A percentile compares a stretch with the other conserved stretches of the same genome.
These are phyloP conservation scores for Drosophila watanabei DNA, from an alignment of 1,140 invertebrate genomes.

Conservation along the genomic window DNA sequence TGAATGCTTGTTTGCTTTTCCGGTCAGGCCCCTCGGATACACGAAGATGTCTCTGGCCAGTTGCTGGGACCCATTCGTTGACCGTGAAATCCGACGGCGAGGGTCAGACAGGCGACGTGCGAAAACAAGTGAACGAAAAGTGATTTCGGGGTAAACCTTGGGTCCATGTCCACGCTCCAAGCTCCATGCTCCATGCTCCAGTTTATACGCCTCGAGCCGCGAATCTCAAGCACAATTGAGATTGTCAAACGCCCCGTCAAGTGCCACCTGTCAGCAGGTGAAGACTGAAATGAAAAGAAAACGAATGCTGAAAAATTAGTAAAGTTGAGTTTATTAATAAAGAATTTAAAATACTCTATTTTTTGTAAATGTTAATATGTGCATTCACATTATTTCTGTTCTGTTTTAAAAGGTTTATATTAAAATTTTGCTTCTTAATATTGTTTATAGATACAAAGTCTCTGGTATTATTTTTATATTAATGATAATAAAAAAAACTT, in stretches of 20 bases:
- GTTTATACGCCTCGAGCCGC: slow-evolving; percentile 64
- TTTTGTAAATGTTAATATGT: too few relatives aligned
- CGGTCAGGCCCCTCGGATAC: slow-evolving; percentile 29
- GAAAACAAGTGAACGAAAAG: slow-evolving; percentile 22
- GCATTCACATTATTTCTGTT: too few relatives aligned
- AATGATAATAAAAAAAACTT: too few relatives aligned
- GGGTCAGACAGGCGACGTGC: slow-evolving; percentile 27
- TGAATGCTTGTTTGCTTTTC: slow-evolving; percentile 21
- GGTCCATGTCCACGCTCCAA: slow-evolving; percentile 7
- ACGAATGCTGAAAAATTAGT: slow-evolving; percentile 8
- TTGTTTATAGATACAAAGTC: not conserved
- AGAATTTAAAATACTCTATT: slow-evolving; percentile 11
- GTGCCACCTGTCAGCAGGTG: slow-evolving; percentile 50
- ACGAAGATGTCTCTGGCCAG: slow-evolving; percentile 16
- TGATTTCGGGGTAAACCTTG: slow-evolving; percentile 43
- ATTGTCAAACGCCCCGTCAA: slow-evolving; percentile 80
- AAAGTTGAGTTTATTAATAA: not conserved
- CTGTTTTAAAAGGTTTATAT: not conserved
- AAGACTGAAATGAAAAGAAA: slow-evolving; percentile 22
- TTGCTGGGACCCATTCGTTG: slow-evolving; percentile 21
- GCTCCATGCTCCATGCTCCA: slow-evolving; percentile 57
- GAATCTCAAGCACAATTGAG: slow-evolving; percentile 69
- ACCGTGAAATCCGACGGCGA: slow-evolving; percentile 34
- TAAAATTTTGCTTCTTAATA: not conserved
- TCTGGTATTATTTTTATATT: not conserved